Conservation (phyloP, 92 coral and sea anemone species). For the Hydrozoanthus gracilis region DNA sequence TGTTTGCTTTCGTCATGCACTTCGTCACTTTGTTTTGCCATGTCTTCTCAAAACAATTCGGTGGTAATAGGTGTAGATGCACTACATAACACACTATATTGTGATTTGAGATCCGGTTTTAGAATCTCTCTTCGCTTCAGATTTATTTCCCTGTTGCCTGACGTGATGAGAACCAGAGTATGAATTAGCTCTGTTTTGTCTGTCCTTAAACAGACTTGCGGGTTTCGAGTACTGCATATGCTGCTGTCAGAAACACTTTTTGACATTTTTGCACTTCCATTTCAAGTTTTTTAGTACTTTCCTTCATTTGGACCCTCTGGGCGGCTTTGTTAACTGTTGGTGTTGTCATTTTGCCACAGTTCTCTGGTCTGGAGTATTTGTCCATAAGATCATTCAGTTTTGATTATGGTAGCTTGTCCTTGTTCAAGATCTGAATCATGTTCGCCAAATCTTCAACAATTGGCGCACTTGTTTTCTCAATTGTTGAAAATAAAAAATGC, state of each 20-base stretch:
- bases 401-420: slow-evolving; percentile 50
- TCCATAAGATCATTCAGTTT: slow-evolving; percentile 48
- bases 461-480: slow-evolving; percentile 47
- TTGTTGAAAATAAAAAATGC: slow-evolving; percentile 42
- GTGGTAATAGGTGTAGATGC: slow-evolving; percentile 28
- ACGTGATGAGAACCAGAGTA: slow-evolving; percentile 45
- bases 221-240: too few species aligned
- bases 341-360: too few species aligned
- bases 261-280: slow-evolving; percentile 42
- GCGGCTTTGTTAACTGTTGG: slow-evolving; percentile 59
- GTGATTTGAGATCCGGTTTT: slow-evolving; percentile 55
- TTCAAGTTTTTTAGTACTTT: slow-evolving; percentile 31
- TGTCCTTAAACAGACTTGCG: too few species aligned
- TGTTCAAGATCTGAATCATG: slow-evolving; percentile 18
- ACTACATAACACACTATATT: slow-evolving; percentile 50
- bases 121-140: slow-evolving; percentile 40
- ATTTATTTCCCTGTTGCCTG: slow-evolving; percentile 57
- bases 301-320: slow-evolving; percentile 57
- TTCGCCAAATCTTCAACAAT: slow-evolving; percentile 35
- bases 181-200: slow-evolving; percentile 48
- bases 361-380: slow-evolving; percentile 60
- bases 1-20: slow-evolving; percentile 61
- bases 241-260: too few species aligned
- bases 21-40: slow-evolving; percentile 57
- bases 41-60: neutral